Base-by-base conservation (phyloP, 2,797 vertebrate genomes). In the Rhincodon typus region DNA sequence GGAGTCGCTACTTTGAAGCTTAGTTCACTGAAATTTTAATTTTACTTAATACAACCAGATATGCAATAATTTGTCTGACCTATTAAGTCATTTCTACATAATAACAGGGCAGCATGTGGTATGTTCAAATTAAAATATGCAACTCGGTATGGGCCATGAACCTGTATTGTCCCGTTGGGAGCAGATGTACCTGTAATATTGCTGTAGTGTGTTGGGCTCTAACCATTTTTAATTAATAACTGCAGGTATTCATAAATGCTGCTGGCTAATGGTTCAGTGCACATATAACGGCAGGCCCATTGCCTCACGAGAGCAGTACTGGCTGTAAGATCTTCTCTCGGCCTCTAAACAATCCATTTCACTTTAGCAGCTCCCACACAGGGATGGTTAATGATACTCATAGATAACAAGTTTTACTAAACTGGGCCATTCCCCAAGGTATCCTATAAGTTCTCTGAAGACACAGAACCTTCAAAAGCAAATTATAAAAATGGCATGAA, bases 381-480 rank as follows among this genome's bases (percentile, higher is more conserved):
- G 0, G 46, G 79, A 96, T 96, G 94, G 91, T 96, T 96, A 96
- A 96, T 96, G 96, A 96, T 96, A 94, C 50, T 96, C 96, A 96
- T 38, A 82, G 93, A 94, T 95, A 96, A 96, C 96, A 30, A 0
- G 0, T 95, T 96, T 86, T 96, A 96, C 96, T 96, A 96, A 97
- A 96, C 23, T 96, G 95, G 95, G 62, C 0, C 8, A 42, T 90
- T 95, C 79, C 96, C 96, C 0, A 87, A 96, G 95, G 94, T 67
- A 95, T 8, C 67, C 96, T 96, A 96, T 96, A 97, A 96, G 96
- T 97, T 96, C 94, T 97, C 96, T 95, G 91, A 96, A 84, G 50
- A 95, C 50, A 95, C 96, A 94, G 70, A 66, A 70, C 95, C 96
- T 97, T 97, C 96, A 96, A 96, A 93, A 96, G 13, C 96, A 96